Evolutionary conservation across 2,888 invertebrate species (phyloP).

Genomic region (Cephus runcator): DNA sequence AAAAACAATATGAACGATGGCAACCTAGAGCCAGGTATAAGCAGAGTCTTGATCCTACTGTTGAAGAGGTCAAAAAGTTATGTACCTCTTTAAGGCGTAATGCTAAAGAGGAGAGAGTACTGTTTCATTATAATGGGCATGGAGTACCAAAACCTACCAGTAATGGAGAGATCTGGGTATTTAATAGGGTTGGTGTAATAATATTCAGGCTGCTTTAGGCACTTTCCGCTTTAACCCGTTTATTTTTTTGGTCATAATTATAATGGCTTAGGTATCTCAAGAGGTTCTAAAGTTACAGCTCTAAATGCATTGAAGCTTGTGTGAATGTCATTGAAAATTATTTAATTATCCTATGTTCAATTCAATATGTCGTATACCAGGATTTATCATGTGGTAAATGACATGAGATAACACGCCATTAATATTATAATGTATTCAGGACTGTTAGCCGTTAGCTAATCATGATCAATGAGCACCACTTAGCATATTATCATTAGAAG

Average conservation of each 20-base stretch:
- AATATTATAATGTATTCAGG: background rate
- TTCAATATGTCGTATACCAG: background rate
- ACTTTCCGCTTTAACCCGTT: conserved; percentile 17
- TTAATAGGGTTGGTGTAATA: conserved; percentile 81
- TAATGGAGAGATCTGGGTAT: conserved; percentile 99
- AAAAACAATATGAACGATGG: conserved; percentile 98
- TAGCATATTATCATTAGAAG: background rate
- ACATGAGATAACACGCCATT: background rate
- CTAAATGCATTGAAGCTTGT: background rate
- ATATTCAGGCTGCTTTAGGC: background rate
- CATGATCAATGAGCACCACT: background rate
- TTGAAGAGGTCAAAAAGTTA: conserved; percentile 97
- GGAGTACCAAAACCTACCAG: conserved; percentile 98
- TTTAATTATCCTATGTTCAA: background rate
- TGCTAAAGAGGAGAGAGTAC: conserved; percentile 97
- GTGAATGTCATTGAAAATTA: background rate
- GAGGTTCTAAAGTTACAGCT: background rate
- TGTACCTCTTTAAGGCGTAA: conserved; percentile 94
- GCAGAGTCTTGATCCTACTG: conserved; percentile 95
- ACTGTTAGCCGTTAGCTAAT: background rate
- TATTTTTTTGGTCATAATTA: conserved; percentile 12
- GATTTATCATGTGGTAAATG: background rate
- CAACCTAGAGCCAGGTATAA: conserved; percentile 98
- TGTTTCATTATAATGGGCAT: conserved; percentile 99
- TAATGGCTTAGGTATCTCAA: background rate